Conservation (phyloP, 2,113 vertebrate genomes). For the Setophaga kirtlandii region DNA sequence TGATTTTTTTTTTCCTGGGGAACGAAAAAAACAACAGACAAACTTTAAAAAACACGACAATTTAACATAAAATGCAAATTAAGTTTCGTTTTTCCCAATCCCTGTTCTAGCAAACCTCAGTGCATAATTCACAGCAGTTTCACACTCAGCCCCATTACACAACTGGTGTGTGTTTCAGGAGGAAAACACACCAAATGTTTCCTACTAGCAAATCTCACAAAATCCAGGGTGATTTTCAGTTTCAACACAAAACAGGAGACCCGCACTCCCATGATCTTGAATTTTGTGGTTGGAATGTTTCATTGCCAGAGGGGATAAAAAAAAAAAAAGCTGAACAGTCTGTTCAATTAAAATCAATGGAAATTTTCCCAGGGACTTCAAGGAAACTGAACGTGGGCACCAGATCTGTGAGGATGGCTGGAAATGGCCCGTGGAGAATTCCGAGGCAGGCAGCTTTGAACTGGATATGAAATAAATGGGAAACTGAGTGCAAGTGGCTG, state of each 20-base stretch:
- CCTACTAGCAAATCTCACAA: not conserved
- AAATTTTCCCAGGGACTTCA: slow-evolving; percentile 32
- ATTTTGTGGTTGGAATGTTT: not conserved
- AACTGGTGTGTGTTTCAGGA: not conserved
- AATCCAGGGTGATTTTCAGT: not conserved
- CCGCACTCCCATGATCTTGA: not conserved
- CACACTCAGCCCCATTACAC: not conserved
- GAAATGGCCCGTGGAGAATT: slow-evolving; percentile 15
- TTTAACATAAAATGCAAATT: not conserved
- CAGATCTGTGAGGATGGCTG: slow-evolving; percentile 24
- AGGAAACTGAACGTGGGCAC: not conserved
- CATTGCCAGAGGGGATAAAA: not conserved
- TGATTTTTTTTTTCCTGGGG: not conserved
- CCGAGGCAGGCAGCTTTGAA: slow-evolving; percentile 49
- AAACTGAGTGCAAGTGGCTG: not conserved
- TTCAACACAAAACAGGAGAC: not conserved
- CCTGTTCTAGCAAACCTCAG: not conserved
- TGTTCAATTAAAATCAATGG: slow-evolving; percentile 51
- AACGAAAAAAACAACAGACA: not conserved
- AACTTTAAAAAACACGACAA: not conserved
- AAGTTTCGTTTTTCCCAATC: not conserved
- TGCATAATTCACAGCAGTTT: not conserved
- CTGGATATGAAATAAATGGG: not conserved
- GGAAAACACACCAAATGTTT: not conserved
- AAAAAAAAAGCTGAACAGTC: not conserved